A percentile compares a stretch with the other conserved stretches of the same genome.
phyloP scores from a whole-genome alignment of 2,888 invertebrate species.

The Lepidocyrtinus sp. region DNA sequence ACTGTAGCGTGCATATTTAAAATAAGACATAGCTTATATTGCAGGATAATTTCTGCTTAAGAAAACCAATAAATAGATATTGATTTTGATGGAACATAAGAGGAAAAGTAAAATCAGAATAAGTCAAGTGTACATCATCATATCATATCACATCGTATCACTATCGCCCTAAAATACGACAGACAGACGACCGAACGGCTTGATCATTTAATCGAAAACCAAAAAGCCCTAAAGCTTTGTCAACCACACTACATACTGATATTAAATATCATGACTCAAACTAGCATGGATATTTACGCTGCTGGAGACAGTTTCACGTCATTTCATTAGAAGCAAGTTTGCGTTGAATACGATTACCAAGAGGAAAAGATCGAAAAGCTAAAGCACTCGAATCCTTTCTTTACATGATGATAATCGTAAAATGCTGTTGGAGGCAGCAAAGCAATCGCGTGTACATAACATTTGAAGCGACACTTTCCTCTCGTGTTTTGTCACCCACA shows the following conservation, averaged over 20 bases:
- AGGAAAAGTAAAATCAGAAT: conserved; percentile 24
- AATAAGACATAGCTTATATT: no score
- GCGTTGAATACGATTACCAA: not conserved
- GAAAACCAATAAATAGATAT: not conserved
- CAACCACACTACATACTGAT: conserved; percentile 39
- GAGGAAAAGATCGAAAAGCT: not conserved
- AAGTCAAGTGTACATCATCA: conserved; percentile 39
- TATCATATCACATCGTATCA: not conserved
- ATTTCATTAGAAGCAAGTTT: conserved; percentile 19
- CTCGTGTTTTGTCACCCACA: conserved; percentile 70
- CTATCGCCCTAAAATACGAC: not conserved
- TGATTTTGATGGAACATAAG: not conserved
- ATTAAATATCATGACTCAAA: conserved; percentile 24
- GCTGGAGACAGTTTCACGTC: conserved; percentile 40
- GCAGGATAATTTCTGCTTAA: no score
- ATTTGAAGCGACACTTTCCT: conserved; percentile 69
- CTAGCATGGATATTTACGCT: conserved; percentile 31
- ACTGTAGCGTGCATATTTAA: no score
- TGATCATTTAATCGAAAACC: conserved; percentile 51
- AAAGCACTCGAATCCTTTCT: conserved; percentile 19
- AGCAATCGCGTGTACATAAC: conserved; percentile 49
- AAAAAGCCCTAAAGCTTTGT: conserved; percentile 42
- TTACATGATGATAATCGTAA: not conserved
- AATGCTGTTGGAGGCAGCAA: conserved; percentile 39
- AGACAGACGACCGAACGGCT: not conserved